These are phyloP conservation scores for Scophthalmus maximus DNA, from an alignment of 2,113 vertebrate genomes.

Conservation along the genomic window DNA sequence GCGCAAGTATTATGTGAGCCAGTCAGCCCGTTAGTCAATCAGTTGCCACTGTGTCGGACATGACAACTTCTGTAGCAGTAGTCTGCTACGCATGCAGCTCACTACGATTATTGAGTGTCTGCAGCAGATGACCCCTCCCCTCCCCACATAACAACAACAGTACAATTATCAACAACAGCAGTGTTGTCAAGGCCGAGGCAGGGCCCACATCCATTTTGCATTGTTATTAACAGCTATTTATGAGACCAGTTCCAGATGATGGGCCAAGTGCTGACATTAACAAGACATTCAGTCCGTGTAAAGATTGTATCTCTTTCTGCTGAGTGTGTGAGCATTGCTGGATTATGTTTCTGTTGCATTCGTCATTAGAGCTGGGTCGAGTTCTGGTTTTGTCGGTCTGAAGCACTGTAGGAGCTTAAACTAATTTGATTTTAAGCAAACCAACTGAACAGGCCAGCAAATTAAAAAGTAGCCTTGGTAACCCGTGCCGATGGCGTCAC, in stretches of 20 bases:
- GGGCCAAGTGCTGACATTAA: conserved; percentile 77
- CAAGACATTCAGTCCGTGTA: conserved; percentile 74
- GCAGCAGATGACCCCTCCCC: conserved; percentile 33
- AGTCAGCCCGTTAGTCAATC: conserved; percentile 53
- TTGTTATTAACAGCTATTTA: conserved; percentile 76
- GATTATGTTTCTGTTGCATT: conserved; percentile 76
- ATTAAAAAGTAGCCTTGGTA: background rate
- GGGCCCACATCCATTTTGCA: conserved; percentile 56
- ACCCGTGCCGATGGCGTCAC: background rate
- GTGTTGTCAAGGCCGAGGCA: conserved; percentile 62
- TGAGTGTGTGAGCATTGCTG: conserved; percentile 66
- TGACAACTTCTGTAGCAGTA: conserved; percentile 37
- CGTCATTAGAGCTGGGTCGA: conserved; percentile 24
- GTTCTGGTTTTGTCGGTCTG: background rate
- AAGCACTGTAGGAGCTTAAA: background rate
- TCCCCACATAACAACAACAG: conserved; percentile 44
- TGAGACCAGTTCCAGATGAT: conserved; percentile 70
- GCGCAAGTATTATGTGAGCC: conserved; percentile 22
- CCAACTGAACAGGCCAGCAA: background rate
- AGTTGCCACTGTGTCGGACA: conserved; percentile 27
- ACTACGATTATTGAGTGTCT: conserved; percentile 63
- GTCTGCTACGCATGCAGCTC: conserved; percentile 12
- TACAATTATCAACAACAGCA: conserved; percentile 64
- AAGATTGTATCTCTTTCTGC: conserved; percentile 73
- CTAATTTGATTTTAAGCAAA: background rate